A percentile compares a stretch with the other conserved stretches of the same genome.
Evolutionary conservation across 2,113 vertebrate genomes (phyloP).

Genomic region (Globicephala melas): DNA sequence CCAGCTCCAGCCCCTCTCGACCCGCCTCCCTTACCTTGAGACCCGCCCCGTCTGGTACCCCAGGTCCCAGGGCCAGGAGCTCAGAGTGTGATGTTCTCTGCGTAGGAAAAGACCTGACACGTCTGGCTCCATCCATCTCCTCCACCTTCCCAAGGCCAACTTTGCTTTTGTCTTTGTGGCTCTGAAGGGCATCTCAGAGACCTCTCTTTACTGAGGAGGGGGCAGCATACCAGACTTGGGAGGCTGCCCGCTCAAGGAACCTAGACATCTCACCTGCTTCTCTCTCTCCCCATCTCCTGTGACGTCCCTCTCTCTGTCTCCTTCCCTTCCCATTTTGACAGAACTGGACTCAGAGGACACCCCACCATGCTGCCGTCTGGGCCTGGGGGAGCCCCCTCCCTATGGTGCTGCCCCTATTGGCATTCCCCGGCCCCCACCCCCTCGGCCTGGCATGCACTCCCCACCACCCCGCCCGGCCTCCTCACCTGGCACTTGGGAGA

Average conservation of each 20-base stretch:
- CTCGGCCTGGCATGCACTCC: conserved; percentile 93
- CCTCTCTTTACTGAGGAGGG: not conserved
- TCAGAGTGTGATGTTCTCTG: not conserved
- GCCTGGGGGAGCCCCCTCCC: conserved; percentile 75
- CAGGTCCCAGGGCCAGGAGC: not conserved
- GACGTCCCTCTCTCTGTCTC: not conserved
- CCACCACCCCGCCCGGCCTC: conserved; percentile 89
- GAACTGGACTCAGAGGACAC: conserved; percentile 79
- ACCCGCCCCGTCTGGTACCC: conserved; percentile 42
- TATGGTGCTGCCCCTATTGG: conserved; percentile 74
- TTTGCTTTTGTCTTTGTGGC: conserved; percentile 45
- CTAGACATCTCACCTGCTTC: conserved; percentile 36
- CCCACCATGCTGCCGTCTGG: conserved; percentile 72
- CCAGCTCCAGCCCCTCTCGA: not conserved
- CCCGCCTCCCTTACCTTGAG: not conserved
- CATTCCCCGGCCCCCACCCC: conserved; percentile 81
- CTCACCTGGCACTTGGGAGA: conserved; percentile 90
- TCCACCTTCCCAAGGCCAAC: not conserved
- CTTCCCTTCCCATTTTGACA: conserved; percentile 48
- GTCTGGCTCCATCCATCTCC: not conserved
- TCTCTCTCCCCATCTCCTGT: not conserved
- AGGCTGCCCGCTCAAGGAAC: not conserved
- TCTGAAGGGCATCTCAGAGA: not conserved
- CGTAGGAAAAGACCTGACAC: not conserved
- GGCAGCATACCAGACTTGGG: not conserved